Base-by-base conservation (phyloP, 2,113 vertebrate species). In the Platysteira castanea region DNA sequence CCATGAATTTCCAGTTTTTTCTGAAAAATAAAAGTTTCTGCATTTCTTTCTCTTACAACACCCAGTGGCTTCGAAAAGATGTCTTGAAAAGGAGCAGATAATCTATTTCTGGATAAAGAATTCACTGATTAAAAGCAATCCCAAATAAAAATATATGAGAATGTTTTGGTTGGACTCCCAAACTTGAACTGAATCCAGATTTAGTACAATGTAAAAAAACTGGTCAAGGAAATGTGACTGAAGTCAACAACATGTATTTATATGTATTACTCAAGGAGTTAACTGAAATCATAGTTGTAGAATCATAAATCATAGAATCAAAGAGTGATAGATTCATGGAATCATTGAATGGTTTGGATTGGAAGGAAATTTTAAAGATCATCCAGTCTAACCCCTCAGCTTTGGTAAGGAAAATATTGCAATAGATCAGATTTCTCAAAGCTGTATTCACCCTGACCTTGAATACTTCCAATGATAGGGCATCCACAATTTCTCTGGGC, bases 401-500 rank as follows among this genome's bases (percentile, higher is more conserved):
- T 14, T 52, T 19, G 2, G 4, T 5, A 33, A 87, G 4, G 15
- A 26, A 80, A 84, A 46, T 42, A 46, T 6, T 56, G 6, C 14
- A 67, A 15, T 46, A 41, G 9, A 80, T 46, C 28, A 57, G 15
- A 27, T n/a, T 81, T 13, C 30, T 57, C 52, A 87, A 84, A 80
- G 6, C 4, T 1, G 0, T 2, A 1, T 67, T 13, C 22, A 67
- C 5, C 14, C 41, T 56, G 28, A 80, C 26, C 10, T 75, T 70
- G 28, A 79, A 60, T 9, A 33, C 3, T 67, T 60, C 28, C 18
- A 42, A 0, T 10, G 33, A 37, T 18, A 7, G 2, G 13, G 2
- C 13, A 67, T 11, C 33, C 70, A 63, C 30, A 42, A 21, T n/a
- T 82, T 73, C 12, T 30, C 18, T 49, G n/a, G 6, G 9, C 2